These are phyloP conservation scores for Acipenser transmontanus DNA, from an alignment of 2,797 vertebrate species.

Conservation along the genomic window DNA sequence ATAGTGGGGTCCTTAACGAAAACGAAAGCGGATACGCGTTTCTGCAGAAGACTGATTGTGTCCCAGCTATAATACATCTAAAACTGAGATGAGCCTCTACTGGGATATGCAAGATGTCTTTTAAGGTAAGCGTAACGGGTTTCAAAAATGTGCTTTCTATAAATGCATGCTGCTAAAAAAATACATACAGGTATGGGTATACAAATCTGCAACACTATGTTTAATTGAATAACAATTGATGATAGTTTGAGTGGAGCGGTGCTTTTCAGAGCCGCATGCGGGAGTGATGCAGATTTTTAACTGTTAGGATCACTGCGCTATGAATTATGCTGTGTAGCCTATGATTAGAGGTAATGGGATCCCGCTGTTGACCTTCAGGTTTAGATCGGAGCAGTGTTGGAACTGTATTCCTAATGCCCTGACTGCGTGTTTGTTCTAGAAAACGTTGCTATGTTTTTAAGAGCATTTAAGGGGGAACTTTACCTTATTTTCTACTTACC, in stretches of 20 bases:
- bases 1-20: too few species aligned
- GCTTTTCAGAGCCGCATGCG: background rate
- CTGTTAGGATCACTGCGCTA: constrained; percentile 6
- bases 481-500: background rate
- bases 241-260: too few species aligned
- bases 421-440: background rate
- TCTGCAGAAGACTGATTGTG: too few species aligned
- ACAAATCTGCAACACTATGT: background rate
- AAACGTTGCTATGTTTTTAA: background rate
- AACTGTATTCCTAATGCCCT: background rate
- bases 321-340: background rate
- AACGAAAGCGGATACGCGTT: too few species aligned
- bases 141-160: too few species aligned
- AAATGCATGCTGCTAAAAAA: too few species aligned
- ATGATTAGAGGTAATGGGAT: constrained; percentile 2
- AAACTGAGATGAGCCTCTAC: constrained; percentile 50
- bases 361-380: constrained; percentile 15
- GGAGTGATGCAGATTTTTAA: constrained; percentile 1
- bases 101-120: constrained; percentile 76
- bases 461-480: background rate
- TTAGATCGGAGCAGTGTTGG: constrained; percentile 3
- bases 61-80: background rate
- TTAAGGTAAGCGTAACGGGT: constrained; percentile 72
- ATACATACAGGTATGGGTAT: background rate
- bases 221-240: background rate